phyloP scores from a whole-genome alignment of 2,113 vertebrate genomes.

The Sinocyclocheilus grahami region DNA sequence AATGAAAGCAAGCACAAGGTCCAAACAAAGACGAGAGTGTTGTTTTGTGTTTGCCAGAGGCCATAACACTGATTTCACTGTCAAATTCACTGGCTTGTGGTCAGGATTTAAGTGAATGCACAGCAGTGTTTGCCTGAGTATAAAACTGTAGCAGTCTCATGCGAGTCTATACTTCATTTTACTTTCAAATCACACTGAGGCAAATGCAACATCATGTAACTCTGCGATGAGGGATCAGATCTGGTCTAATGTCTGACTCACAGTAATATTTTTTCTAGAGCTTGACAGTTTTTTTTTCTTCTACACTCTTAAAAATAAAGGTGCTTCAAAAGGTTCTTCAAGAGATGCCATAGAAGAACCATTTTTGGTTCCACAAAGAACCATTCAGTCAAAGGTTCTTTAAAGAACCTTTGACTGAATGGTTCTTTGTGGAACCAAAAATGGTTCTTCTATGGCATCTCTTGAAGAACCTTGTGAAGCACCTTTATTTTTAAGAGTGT shows the following conservation, averaged over 20 bases:
- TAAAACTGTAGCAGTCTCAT: constrained; percentile 4
- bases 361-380: no score
- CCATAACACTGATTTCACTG: constrained; percentile 44
- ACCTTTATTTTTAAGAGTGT: no score
- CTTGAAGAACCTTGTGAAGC: no score
- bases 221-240: neutral
- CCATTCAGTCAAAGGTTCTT: no score
- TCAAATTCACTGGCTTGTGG: constrained; percentile 43
- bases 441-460: no score
- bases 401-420: no score
- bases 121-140: neutral
- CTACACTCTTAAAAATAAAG: no score
- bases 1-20: neutral
- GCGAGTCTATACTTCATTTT: constrained; percentile 21
- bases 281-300: neutral
- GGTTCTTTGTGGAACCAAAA: no score
- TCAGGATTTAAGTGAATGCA: constrained; percentile 6
- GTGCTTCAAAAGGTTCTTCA: no score
- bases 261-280: neutral
- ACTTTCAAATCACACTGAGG: constrained; percentile 49
- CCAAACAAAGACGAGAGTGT: neutral
- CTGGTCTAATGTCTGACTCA: neutral
- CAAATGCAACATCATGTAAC: constrained; percentile 15
- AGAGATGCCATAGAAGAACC: no score
- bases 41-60: constrained; percentile 30